Evolutionary conservation across 1,140 invertebrate species (phyloP).

Genomic region (Hydropsyche tenuis): DNA sequence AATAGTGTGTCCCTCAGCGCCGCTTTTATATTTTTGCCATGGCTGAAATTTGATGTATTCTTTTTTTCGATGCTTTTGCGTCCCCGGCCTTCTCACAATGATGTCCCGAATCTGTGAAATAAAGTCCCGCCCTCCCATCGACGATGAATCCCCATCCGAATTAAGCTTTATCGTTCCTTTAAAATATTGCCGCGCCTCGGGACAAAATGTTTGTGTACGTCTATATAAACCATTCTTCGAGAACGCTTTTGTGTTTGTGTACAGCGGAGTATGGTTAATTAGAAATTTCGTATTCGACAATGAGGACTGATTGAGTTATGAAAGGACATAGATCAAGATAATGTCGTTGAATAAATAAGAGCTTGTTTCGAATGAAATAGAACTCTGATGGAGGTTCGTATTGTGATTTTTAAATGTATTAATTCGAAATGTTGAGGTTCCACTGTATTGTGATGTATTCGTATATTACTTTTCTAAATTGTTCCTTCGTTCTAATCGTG

Average conservation of each 20-base stretch:
- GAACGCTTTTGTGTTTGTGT: not conserved
- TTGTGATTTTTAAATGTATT: too few relatives aligned
- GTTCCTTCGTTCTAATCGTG: too few relatives aligned
- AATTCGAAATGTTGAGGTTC: too few relatives aligned
- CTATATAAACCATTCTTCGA: not conserved
- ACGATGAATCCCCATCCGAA: constrained; percentile 33
- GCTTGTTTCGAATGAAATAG: too few relatives aligned
- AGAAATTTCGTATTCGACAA: too few relatives aligned
- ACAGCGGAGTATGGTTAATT: too few relatives aligned
- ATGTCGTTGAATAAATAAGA: too few relatives aligned
- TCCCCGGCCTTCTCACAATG: constrained; percentile 19
- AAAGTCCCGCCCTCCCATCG: not conserved
- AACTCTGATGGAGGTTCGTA: too few relatives aligned
- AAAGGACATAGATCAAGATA: too few relatives aligned
- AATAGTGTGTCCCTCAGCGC: constrained; percentile 11
- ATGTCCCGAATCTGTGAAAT: constrained; percentile 5
- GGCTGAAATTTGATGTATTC: constrained; percentile 16
- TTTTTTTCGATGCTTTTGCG: constrained; percentile 5
- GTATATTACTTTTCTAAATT: too few relatives aligned
- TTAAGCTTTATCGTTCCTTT: constrained; percentile 36
- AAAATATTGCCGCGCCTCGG: constrained; percentile 30
- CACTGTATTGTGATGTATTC: too few relatives aligned
- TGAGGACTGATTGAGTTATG: too few relatives aligned
- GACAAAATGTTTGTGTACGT: not conserved
- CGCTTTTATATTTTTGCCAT: constrained; percentile 23